phyloP scores from a whole-genome alignment of 2,888 invertebrate genomes.

The Malacosoma neustria region DNA sequence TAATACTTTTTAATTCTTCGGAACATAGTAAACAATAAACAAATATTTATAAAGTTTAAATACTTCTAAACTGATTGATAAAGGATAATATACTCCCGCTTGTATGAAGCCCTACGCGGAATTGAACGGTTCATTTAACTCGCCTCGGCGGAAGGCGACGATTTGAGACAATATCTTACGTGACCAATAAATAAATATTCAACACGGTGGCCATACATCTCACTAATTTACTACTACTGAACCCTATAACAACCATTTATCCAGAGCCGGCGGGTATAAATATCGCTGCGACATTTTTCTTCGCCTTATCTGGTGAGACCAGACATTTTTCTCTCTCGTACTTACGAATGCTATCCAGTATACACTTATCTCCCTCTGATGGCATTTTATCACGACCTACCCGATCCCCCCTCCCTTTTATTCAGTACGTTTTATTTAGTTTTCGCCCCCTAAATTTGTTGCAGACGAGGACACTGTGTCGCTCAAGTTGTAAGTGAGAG shows the following conservation, averaged over 20 bases:
- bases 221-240: constrained; percentile 67
- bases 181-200: constrained; percentile 64
- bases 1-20: no score
- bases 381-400: constrained; percentile 36
- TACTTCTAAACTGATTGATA: no score
- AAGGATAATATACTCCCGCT: no score
- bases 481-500: no score
- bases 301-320: constrained; percentile 60
- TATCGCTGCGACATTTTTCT: constrained; percentile 70
- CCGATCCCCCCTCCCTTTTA: constrained; percentile 34
- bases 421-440: constrained; percentile 65
- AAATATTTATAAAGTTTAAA: no score
- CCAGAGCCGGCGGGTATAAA: constrained; percentile 53
- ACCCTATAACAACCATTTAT: constrained; percentile 70
- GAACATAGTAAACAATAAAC: no score
- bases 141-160: constrained; percentile 4
- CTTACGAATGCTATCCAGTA: constrained; percentile 11
- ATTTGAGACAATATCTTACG: constrained; percentile 35
- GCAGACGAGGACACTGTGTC: not conserved
- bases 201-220: constrained; percentile 58
- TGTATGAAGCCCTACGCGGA: no score
- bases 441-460: constrained; percentile 30
- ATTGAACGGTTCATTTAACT: constrained; percentile 1
- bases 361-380: constrained; percentile 14
- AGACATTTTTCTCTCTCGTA: constrained; percentile 40